phyloP scores from a whole-genome alignment of 2,888 invertebrate genomes.

The Galerucella pusilla region DNA sequence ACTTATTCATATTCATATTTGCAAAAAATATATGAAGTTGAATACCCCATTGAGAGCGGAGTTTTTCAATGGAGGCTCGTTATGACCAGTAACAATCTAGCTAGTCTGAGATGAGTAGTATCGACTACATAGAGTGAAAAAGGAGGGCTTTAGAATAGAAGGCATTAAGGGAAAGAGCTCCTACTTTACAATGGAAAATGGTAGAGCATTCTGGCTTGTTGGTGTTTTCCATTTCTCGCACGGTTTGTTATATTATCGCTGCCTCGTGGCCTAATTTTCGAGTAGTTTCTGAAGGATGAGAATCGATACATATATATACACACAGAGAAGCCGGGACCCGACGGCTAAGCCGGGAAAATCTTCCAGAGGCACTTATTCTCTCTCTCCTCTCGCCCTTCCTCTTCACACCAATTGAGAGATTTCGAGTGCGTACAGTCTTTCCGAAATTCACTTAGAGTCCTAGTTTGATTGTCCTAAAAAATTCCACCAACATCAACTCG shows the following conservation, averaged over 20 bases:
- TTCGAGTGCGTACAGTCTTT: slow-evolving; percentile 30
- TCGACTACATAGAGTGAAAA: background rate
- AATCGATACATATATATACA: slow-evolving; percentile 27
- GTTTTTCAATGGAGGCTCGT: too few species aligned
- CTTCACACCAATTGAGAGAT: slow-evolving; percentile 26
- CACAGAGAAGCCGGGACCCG: slow-evolving; percentile 10
- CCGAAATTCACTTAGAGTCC: slow-evolving; percentile 19
- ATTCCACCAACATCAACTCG: slow-evolving; percentile 8
- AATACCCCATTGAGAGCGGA: background rate
- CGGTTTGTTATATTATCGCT: slow-evolving; percentile 38
- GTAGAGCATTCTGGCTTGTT: slow-evolving; percentile 36
- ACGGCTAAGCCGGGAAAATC: slow-evolving; percentile 25
- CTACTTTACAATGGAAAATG: slow-evolving; percentile 33
- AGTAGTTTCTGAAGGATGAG: slow-evolving; percentile 27
- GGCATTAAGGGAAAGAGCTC: slow-evolving; percentile 19
- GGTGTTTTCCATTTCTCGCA: slow-evolving; percentile 43
- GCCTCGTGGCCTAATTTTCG: slow-evolving; percentile 40
- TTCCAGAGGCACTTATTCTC: slow-evolving; percentile 18
- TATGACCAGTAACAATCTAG: background rate
- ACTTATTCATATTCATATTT: too few species aligned
- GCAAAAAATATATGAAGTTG: background rate
- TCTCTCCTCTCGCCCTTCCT: slow-evolving; percentile 1
- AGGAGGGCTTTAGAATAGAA: background rate
- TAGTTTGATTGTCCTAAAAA: background rate
- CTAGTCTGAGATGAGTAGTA: background rate